Evolutionary conservation across 1,140 invertebrate genomes (phyloP).

Genomic region (Agraylea sexmaculata): DNA sequence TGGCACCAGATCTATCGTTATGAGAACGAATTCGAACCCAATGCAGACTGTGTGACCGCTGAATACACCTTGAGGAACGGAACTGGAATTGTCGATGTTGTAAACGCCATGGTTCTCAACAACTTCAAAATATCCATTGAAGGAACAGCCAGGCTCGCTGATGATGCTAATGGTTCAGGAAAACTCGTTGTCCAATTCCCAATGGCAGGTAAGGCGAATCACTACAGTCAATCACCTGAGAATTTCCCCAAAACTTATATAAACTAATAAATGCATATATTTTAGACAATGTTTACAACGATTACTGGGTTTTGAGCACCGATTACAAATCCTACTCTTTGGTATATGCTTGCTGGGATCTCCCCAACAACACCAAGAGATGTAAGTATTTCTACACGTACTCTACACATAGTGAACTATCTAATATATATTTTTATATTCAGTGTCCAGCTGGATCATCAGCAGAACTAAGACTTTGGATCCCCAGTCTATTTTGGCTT

Average conservation of each 20-base stretch:
- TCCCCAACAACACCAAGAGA: conserved; percentile 4
- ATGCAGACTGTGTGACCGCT: conserved; percentile 20
- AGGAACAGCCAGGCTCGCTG: conserved; percentile 24
- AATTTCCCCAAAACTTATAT: no score
- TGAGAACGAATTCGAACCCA: conserved; percentile 23
- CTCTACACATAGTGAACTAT: conserved; percentile 4
- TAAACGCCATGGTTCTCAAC: conserved; percentile 10
- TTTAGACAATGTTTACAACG: no score
- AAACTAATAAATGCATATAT: no score
- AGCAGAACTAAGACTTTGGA: conserved; percentile 8
- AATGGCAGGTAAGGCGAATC: conserved; percentile 23
- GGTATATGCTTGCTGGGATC: conserved; percentile 10
- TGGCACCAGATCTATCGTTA: conserved; percentile 32
- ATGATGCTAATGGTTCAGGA: conserved; percentile 13
- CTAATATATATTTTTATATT: conserved; percentile 2
- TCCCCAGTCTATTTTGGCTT: conserved; percentile 4
- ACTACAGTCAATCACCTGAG: no score
- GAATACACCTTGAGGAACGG: conserved; percentile 23
- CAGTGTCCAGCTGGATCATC: conserved; percentile 13
- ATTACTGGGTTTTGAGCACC: conserved; percentile 17
- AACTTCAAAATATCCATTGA: conserved; percentile 14
- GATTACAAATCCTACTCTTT: conserved; percentile 12
- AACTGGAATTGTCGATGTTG: conserved; percentile 8
- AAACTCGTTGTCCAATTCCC: conserved; percentile 18
- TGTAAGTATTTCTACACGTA: conserved; percentile 7